A percentile compares a stretch with the other conserved stretches of the same genome.
Conservation (phyloP, 2,888 invertebrate genomes). For the Andrena praecox region DNA sequence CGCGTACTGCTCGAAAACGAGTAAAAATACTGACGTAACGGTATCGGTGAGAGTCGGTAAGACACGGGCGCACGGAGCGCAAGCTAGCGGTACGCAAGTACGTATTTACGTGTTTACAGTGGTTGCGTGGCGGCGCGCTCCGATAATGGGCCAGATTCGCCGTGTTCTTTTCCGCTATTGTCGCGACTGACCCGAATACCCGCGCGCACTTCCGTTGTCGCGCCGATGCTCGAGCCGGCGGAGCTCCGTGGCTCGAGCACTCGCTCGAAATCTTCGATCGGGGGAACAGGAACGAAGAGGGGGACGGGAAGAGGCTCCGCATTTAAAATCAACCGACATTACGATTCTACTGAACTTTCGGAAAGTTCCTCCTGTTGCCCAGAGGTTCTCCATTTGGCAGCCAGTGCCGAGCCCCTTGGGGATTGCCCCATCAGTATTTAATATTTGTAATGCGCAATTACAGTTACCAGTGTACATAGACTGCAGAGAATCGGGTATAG, state of each 20-base stretch:
- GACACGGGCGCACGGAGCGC: constrained; percentile 10
- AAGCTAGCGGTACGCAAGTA: constrained; percentile 45
- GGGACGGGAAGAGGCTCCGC: background rate
- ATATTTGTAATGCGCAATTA: no score
- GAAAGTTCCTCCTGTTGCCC: background rate
- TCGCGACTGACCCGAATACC: constrained; percentile 52
- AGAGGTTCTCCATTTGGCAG: background rate
- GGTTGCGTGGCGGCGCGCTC: background rate
- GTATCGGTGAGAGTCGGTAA: constrained; percentile 39
- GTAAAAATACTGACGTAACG: constrained; percentile 31
- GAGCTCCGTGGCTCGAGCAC: background rate
- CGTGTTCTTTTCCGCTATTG: constrained; percentile 50
- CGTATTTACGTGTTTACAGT: constrained; percentile 47
- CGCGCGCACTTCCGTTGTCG: constrained; percentile 36
- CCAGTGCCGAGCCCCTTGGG: no score
- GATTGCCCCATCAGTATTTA: no score
- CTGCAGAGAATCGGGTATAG: no score
- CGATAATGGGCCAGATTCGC: constrained; percentile 48
- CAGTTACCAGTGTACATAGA: no score
- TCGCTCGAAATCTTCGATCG: constrained; percentile 2
- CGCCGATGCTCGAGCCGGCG: constrained; percentile 12
- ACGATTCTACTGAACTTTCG: constrained; percentile 12
- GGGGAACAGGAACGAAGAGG: background rate
- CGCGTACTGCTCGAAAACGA: background rate
- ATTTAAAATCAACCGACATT: constrained; percentile 20